Conservation (phyloP, 2,797 vertebrate genomes). For the Scolopax bukidnonensis region DNA sequence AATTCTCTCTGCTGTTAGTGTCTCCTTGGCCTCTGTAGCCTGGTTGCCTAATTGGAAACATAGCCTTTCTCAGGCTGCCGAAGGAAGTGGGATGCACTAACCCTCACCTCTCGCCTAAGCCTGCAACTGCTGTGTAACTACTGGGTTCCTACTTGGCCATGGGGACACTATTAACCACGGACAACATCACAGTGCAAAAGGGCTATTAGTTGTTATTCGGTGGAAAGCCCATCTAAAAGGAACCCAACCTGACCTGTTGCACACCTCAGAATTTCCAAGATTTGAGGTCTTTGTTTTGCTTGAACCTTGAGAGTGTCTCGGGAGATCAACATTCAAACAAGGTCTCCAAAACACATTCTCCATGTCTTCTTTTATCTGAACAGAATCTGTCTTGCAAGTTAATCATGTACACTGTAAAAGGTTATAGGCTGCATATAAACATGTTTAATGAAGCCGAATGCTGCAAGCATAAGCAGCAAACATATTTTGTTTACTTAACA, state of each 20-base stretch:
- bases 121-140: neutral
- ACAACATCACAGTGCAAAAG: neutral
- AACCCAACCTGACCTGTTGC: neutral
- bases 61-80: neutral
- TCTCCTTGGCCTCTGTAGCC: neutral
- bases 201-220: neutral
- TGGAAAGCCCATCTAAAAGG: neutral
- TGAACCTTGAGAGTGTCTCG: neutral
- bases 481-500: constrained; percentile 52
- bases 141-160: neutral
- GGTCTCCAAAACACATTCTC: neutral
- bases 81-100: neutral
- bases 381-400: neutral
- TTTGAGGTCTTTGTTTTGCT: neutral
- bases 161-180: too few species aligned
- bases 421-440: neutral
- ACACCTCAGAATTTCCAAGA: neutral
- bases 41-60: neutral
- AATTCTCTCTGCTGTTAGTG: neutral
- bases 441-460: constrained; percentile 45
- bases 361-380: neutral
- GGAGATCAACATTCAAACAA: neutral
- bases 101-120: neutral
- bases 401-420: neutral
- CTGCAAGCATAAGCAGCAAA: constrained; percentile 23